Evolutionary conservation across 2,113 vertebrate species (phyloP), one percentile per base, ranked within the genome.

Genomic region (Mastomys natalensis): DNA sequence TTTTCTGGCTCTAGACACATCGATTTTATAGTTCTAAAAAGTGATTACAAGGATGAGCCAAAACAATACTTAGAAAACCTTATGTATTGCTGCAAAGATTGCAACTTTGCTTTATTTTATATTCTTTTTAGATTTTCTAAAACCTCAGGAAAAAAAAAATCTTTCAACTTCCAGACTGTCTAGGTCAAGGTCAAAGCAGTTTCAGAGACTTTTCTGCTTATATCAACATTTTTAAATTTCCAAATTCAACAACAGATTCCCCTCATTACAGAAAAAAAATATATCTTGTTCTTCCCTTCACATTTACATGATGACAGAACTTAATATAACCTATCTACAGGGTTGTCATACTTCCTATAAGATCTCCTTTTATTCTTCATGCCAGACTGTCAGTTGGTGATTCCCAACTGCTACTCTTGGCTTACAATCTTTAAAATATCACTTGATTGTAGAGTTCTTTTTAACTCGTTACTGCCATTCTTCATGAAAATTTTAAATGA

Each of bases 401-500:
- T 68, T 95, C 93, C 95, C 97, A 95, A 88, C 4, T 85, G 85
- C 29, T 89, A 72, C 90, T 94, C 60, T 84, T 91, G 77, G 24
- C 74, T 98, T 97, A 82, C 64, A 97, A 62, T 96, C 91, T 87
- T 96, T 97, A 98, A 97, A 77, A 62, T 48, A 94, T 60, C 82
- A 73, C 91, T 95, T 97, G 81, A 92, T 15, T 96, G 43, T 90
- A 73, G 24, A 53, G 74, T 93, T 87, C 55, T 96, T 97, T 97
- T 97, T 97, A 97, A 95, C 87, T 95, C 94, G 19, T 66, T 37
- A 96, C 95, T 43, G 37, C 98, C 74, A 95, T 92, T 87, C 31
- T 96, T 97, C 82, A 96, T 0, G 90, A 87, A 95, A 68, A 60
- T 62, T 97, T 97, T 93, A 95, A 96, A 97, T 97, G 92, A 96